Evolutionary conservation across 2,113 vertebrate genomes (phyloP).

Genomic region (Pelmatolapia mariae): DNA sequence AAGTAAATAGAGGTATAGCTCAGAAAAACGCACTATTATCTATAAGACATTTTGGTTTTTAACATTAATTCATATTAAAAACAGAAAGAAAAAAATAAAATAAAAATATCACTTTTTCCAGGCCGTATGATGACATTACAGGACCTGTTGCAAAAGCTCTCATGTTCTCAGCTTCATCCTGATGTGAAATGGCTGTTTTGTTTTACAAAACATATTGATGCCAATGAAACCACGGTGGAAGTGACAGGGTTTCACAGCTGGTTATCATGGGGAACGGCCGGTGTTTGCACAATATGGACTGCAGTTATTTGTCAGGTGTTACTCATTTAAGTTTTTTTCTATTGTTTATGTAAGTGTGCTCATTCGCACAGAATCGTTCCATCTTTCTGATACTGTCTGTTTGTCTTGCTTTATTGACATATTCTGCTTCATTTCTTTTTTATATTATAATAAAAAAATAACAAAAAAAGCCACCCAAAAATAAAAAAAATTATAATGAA

Average conservation of each 20-base stretch:
- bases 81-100: not conserved
- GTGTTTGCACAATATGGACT: not conserved
- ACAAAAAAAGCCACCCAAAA: not conserved
- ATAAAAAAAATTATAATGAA: not conserved
- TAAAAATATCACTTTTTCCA: not conserved
- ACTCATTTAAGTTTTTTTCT: not conserved
- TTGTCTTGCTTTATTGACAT: not conserved
- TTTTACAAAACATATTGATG: not conserved
- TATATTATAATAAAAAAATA: not conserved
- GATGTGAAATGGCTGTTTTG: not conserved
- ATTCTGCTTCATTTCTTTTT: not conserved
- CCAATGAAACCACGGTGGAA: not conserved
- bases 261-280: fast-evolving
- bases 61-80: not conserved
- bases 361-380: not conserved
- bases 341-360: not conserved
- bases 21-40: not conserved
- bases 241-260: not conserved
- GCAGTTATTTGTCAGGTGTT: not conserved
- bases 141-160: not conserved
- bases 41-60: not conserved
- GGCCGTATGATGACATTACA: not conserved
- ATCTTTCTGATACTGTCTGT: not conserved
- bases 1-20: not conserved
- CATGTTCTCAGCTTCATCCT: not conserved